Evolutionary conservation across 2,797 vertebrate genomes (phyloP), one percentile per base, ranked within the genome.

Genomic region (Enteromius treurensis): DNA sequence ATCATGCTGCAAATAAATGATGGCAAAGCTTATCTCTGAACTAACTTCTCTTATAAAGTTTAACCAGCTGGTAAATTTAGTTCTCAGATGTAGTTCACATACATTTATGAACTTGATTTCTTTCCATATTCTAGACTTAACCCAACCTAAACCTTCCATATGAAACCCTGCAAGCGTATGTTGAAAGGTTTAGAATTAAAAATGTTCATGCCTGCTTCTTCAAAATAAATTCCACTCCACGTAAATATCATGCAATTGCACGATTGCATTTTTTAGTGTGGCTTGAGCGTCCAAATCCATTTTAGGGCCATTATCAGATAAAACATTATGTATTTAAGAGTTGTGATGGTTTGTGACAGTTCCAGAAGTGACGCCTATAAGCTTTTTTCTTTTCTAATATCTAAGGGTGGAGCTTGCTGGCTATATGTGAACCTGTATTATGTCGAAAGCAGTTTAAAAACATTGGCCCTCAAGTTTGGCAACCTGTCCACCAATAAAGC

Each of bases 391-490:
- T 29, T 80, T 9, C n/a, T 80, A n/a, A 74, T 87, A 40, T 87
- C 81, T 42, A 69, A 86, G 95, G 93, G 93, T 58, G 93, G 93
- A 77, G 88, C 83, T 49, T 96, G 95, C 89, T 96, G 95, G 94
- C 91, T 95, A 88, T 91, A 94, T 71, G 88, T 95, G 26, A 96
- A 96, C 83, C 90, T 95, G 69, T 95, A 93, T 90, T 92, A 94
- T 79, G 85, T 95, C 86, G 95, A 95, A 91, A 90, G 92, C 88
- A 95, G 95, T 87, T 92, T 96, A 69, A 91, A 90, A 62, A 91
- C 88, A 58, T 88, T 96, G 84, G 90, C 93, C 82, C 82, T 81
- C 79, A 93, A 91, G 90, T 96, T 96, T 82, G 95, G 94, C 4
- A 86, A 92, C 86, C 82, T 93, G 69, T 95, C 95, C 58, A 91